A percentile compares a stretch with the other conserved stretches of the same genome.
phyloP scores from a whole-genome alignment of 2,888 invertebrate species.

The Aphodius sticticus region DNA sequence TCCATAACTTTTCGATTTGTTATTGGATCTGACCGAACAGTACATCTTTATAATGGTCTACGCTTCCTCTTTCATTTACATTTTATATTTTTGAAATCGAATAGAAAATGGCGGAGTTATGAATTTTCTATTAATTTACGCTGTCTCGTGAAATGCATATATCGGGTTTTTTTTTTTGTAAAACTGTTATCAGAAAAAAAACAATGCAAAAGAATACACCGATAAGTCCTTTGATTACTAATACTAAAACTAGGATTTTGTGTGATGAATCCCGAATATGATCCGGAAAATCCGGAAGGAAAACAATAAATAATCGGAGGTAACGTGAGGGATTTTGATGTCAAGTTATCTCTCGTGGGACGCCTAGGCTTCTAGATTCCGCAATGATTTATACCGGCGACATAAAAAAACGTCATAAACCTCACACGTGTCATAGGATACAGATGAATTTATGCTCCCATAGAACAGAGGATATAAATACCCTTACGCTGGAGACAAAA shows the following conservation, averaged over 20 bases:
- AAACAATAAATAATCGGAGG: background rate
- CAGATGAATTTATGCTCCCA: background rate
- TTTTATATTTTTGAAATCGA: too few species aligned
- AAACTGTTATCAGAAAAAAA: too few species aligned
- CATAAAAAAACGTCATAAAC: background rate
- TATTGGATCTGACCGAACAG: too few species aligned
- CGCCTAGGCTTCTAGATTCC: background rate
- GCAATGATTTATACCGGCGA: background rate
- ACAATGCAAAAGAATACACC: too few species aligned
- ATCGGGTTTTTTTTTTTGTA: too few species aligned
- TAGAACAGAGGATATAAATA: background rate
- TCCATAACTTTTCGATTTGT: too few species aligned
- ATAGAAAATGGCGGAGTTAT: too few species aligned
- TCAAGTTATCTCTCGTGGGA: background rate
- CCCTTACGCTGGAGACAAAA: background rate
- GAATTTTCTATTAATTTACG: too few species aligned
- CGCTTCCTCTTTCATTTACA: too few species aligned
- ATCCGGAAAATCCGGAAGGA: background rate
- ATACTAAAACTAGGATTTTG: background rate
- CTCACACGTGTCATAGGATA: background rate
- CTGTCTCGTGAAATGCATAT: too few species aligned
- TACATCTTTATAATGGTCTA: too few species aligned
- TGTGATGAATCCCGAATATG: background rate
- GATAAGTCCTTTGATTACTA: too few species aligned
- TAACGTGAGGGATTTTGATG: background rate